Base-by-base conservation (phyloP, 1,140 invertebrate species). In the Samia ricini region DNA sequence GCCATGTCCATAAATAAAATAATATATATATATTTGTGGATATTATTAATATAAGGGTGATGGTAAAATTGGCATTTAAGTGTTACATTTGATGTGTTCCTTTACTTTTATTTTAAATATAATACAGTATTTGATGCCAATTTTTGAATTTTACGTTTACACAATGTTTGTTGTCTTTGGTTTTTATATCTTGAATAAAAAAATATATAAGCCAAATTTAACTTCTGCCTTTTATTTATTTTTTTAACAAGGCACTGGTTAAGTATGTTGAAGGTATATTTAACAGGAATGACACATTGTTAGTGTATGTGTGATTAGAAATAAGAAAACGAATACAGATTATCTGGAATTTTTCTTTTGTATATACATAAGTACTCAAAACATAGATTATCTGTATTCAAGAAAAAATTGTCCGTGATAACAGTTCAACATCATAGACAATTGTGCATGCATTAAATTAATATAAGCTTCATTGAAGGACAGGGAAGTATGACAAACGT, bases 401-500 rank as follows among this genome's bases (percentile, higher is more conserved):
- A n/a, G 66, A 10, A 7, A 56, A 51, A 56, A 59, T 71, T 74
- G 71, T 68, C 68, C 76, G 56, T 75, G 69, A 64, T 62, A 60
- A 61, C 51, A n/a, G 56, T 36, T 24, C 8, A 10, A 56, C 69
- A 72, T 51, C 64, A 68, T 55, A 68, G 66, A 69, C 60, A 76
- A 62, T 66, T 63, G n/a, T 85, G 85, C 84, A 89, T 87, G 86
- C 77, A 42, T 42, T 15, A n/a, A n/a, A n/a, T n/a, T 64, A 64
- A 59, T 23, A 65, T 74, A 72, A 80, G 83, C 84, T 85, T 83
- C 60, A 73, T 63, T 69, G 76, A 83, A 84, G 81, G 81, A 81
- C 83, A 85, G 79, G 84, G 81, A 84, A 76, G 83, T 80, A 81
- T 83, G 81, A 69, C 66, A 76, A 76, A 74, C 71, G 66, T 64